These are phyloP conservation scores for Monodelphis domestica DNA, from an alignment of 2,797 vertebrate species.

Conservation along the genomic window DNA sequence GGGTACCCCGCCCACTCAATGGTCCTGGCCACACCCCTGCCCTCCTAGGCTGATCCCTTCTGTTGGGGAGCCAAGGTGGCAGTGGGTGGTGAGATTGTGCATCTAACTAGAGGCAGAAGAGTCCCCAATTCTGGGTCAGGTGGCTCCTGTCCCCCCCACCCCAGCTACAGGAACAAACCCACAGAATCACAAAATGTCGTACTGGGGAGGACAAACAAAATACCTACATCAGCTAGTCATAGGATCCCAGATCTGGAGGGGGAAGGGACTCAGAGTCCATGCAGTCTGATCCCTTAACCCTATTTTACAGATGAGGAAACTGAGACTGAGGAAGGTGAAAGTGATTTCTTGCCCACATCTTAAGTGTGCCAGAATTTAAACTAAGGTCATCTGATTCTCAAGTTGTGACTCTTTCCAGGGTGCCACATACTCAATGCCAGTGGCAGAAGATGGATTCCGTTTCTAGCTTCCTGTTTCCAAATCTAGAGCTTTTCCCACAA, in stretches of 20 bases:
- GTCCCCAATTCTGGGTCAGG: neutral
- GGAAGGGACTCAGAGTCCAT: neutral
- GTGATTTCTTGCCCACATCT: neutral
- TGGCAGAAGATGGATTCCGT: neutral
- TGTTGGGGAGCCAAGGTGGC: neutral
- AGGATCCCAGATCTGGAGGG: neutral
- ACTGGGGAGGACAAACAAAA: neutral
- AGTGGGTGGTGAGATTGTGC: neutral
- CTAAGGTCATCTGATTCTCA: neutral
- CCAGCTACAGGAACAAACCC: neutral
- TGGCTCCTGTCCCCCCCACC: neutral
- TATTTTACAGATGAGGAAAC: neutral
- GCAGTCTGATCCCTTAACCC: too few species aligned
- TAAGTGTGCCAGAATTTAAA: neutral
- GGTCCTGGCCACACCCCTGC: neutral
- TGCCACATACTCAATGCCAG: neutral
- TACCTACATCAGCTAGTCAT: neutral
- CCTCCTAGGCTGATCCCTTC: neutral
- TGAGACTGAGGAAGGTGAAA: too few species aligned
- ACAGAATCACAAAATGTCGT: neutral
- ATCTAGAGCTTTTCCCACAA: neutral
- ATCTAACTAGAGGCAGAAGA: neutral
- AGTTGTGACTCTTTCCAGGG: neutral
- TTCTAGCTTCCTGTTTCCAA: neutral
- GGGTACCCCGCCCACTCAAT: neutral